These are phyloP conservation scores for Dicroscelio sp. DNA, from an alignment of 2,888 invertebrate species.

Conservation along the genomic window DNA sequence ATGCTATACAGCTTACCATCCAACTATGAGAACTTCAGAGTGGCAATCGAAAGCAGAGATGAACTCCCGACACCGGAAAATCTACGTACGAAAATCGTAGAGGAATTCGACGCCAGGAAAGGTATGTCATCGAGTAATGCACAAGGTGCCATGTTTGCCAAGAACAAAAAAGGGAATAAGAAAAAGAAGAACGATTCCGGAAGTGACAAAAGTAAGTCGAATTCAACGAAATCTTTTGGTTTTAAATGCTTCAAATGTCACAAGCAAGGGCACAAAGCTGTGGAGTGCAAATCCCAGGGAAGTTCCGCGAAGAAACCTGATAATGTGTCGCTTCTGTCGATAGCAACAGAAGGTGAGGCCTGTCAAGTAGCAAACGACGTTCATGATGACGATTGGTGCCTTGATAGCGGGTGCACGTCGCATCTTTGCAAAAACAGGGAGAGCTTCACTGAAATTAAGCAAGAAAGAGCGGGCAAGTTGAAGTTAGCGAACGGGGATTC, in stretches of 20 bases:
- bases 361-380: background rate
- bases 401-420: conserved; percentile 61
- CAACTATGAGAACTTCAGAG: conserved; percentile 50
- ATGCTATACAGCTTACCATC: conserved; percentile 32
- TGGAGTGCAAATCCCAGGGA: background rate
- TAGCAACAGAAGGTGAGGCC: background rate
- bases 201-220: background rate
- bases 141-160: background rate
- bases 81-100: background rate
- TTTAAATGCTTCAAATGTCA: background rate
- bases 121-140: background rate
- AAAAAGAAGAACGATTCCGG: background rate
- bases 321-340: background rate
- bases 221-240: background rate
- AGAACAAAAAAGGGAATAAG: background rate
- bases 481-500: background rate
- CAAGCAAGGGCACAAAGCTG: background rate
- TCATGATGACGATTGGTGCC: background rate
- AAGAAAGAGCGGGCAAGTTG: background rate
- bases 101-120: background rate
- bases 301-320: background rate
- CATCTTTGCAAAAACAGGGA: conserved; percentile 61
- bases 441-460: background rate
- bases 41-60: conserved; percentile 69
- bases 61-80: conserved; percentile 39